Evolutionary conservation across 2,797 vertebrate genomes (phyloP), one percentile per base, ranked within the genome.

Genomic region (Pteropus rufus): DNA sequence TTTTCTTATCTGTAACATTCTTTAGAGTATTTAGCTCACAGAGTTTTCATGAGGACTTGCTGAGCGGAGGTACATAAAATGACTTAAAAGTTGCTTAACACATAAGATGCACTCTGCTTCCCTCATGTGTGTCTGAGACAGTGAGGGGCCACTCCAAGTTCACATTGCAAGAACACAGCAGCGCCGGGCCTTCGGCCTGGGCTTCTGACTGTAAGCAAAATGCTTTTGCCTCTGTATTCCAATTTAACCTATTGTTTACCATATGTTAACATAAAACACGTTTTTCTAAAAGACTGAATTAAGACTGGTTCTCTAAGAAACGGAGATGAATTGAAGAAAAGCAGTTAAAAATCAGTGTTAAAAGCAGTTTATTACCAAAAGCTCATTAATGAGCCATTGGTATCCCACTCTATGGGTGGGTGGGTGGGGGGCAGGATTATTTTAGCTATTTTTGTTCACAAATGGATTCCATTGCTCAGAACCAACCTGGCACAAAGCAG

Each of bases 81-180:
- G 12, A 83, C 56, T 49, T 88, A 41, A 73, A 77, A 69, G 9
- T 89, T 87, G 18, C 44, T 82, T 76, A 64, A 18, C n/a, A 46
- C 5, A 2, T 34, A 44, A 44, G 10, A 79, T 36, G 1, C 10
- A 12, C 2, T 39, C 9, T 44, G 1, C 24, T 69, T 56, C 23
- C 49, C 58, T 58, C 46, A 26, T n/a, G 39, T 0, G 0, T 12
- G 0, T 79, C 39, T 31, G 3, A 18, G 54, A 67, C 7, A 10
- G 16, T 26, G 3, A 70, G n/a, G 5, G 9, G 18, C 3, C 39
- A 29, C 54, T 91, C 46, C 14, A 65, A 34, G n/a, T 41, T 49
- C 31, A 34, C 12, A 70, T 3, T 36, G 2, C 29, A 44, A 18
- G 10, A 3, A 26, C 4, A n/a, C 14, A 56, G 7, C 6, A 67